Base-by-base conservation (phyloP, 2,888 invertebrate species). In the Axea sp. region DNA sequence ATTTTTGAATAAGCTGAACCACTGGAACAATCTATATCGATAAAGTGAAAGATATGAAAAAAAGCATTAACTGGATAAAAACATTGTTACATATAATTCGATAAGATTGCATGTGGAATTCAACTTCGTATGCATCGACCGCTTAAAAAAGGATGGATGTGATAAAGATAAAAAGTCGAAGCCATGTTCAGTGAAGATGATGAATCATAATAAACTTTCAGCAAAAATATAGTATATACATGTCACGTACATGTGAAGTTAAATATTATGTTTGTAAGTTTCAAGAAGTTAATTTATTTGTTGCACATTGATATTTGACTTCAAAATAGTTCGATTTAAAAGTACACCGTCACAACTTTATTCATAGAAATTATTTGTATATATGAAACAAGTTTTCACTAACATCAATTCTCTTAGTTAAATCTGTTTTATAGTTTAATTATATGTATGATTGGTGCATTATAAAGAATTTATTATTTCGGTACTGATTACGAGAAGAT, bases 381-480 rank as follows among this genome's bases (percentile, higher is more conserved):
- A 4, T 12, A 11, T 6, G 1, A 7, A 15, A 47, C 17, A 19
- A 28, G 15, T 26, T 47, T 19, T 30, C n/a, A n/a, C n/a, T n/a
- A n/a, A n/a, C n/a, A n/a, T n/a, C n/a, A n/a, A n/a, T n/a, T n/a
- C n/a, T n/a, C n/a, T n/a, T n/a, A n/a, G n/a, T n/a, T n/a, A n/a
- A n/a, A n/a, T n/a, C n/a, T n/a, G n/a, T n/a, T n/a, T n/a, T n/a
- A n/a, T n/a, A n/a, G n/a, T n/a, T n/a, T n/a, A n/a, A n/a, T n/a
- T n/a, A n/a, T n/a, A n/a, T n/a, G n/a, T n/a, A n/a, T n/a, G n/a
- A n/a, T n/a, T n/a, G n/a, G n/a, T n/a, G n/a, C n/a, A n/a, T n/a
- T n/a, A 15, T 31, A 43, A 49, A 49, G 17, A 49, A 31, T 31
- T 33, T 49, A 28, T 47, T 47, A 31, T 31, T 47, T 17, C 31